Evolutionary conservation across 2,113 vertebrate genomes (phyloP).

Genomic region (Procapra przewalskii): DNA sequence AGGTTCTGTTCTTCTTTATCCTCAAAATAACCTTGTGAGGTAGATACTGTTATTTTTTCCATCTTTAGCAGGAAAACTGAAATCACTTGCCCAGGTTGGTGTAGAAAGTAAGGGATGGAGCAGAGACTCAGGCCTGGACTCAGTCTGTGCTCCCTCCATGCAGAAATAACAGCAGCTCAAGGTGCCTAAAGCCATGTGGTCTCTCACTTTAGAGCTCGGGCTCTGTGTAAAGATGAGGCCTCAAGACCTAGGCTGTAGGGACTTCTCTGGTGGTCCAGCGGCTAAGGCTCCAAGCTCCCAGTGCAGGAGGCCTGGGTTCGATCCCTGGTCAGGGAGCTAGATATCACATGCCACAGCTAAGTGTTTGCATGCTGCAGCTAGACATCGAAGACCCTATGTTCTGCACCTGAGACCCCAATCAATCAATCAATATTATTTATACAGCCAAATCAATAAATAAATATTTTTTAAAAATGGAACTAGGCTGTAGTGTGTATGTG

Average conservation of each 20-base stretch:
- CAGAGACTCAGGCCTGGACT: background rate
- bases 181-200: too few species aligned
- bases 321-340: background rate
- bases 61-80: background rate
- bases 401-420: background rate
- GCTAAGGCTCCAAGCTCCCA: background rate
- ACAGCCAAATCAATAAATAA: background rate
- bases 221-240: background rate
- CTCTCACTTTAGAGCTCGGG: background rate
- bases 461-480: background rate
- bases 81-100: too few species aligned
- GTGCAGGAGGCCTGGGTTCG: background rate
- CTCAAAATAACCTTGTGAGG: background rate
- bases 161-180: background rate
- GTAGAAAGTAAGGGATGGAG: background rate
- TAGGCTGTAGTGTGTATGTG: background rate
- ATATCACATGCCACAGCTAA: background rate
- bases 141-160: fast-evolving
- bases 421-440: background rate
- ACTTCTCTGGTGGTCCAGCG: background rate
- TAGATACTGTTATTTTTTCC: background rate
- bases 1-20: background rate
- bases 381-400: background rate
- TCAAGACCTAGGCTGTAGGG: background rate
- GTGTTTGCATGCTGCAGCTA: background rate